A percentile compares a stretch with the other conserved stretches of the same genome.
Conservation (phyloP, 2,888 invertebrate species). For the Netelia inedita region DNA sequence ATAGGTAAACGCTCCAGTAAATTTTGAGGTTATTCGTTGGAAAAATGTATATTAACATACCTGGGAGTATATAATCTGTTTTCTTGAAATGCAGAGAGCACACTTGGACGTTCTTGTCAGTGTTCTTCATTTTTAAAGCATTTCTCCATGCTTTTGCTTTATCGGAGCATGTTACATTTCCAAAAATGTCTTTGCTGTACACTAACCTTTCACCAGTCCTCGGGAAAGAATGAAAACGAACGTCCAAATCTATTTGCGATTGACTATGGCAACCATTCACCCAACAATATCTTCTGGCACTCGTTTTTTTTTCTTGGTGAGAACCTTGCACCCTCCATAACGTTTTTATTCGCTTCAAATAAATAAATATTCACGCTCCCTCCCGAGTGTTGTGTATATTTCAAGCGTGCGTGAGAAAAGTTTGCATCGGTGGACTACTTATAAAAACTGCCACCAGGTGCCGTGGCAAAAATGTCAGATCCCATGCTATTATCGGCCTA, state of each 20-base stretch:
- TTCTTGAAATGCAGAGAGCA: constrained; percentile 43
- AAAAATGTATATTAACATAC: constrained; percentile 50
- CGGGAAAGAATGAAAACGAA: constrained; percentile 52
- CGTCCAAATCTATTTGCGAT: constrained; percentile 48
- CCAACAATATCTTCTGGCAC: constrained; percentile 51
- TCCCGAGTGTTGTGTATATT: constrained; percentile 24
- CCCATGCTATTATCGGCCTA: too few species aligned
- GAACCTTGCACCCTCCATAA: constrained; percentile 22
- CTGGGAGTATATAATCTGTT: constrained; percentile 12
- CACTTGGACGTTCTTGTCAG: constrained; percentile 42
- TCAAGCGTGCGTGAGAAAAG: constrained; percentile 8
- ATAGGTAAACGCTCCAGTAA: constrained; percentile 16
- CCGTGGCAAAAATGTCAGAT: constrained; percentile 11
- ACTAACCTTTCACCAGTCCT: constrained; percentile 48
- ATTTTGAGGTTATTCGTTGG: constrained; percentile 48
- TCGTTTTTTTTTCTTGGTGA: constrained; percentile 37
- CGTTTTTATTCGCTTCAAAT: constrained; percentile 43
- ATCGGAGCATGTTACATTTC: constrained; percentile 37
- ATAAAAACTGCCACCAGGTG: constrained; percentile 4
- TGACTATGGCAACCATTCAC: constrained; percentile 53
- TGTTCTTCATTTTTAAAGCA: constrained; percentile 48
- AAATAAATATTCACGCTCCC: constrained; percentile 48
- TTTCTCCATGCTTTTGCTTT: constrained; percentile 48
- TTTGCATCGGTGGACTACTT: constrained; percentile 31
- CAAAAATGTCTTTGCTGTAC: constrained; percentile 50